A percentile compares a stretch with the other conserved stretches of the same genome.
Evolutionary conservation across 2,797 vertebrate species (phyloP).

Genomic region (Eremophila alpestris): DNA sequence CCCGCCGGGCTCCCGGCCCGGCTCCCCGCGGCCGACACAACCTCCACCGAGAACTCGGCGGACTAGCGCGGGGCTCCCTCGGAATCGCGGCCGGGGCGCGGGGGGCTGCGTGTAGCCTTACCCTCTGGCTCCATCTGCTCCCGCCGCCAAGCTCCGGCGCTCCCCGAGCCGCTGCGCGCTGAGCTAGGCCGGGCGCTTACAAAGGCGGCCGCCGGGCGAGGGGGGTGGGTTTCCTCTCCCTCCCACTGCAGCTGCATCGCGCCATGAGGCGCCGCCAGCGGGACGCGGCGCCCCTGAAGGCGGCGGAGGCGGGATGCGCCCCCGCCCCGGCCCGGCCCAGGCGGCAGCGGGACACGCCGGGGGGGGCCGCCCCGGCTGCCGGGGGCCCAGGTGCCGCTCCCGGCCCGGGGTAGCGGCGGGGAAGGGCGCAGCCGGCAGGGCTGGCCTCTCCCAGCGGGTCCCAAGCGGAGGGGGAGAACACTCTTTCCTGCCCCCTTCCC

Average conservation of each 20-base stretch:
- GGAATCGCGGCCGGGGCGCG: not conserved
- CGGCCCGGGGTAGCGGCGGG: too few relatives aligned
- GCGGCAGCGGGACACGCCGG: not conserved
- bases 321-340: not conserved
- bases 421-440: not conserved
- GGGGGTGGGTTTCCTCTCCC: constrained; percentile 39
- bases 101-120: not conserved
- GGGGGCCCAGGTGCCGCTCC: not conserved
- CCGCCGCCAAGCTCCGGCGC: not conserved
- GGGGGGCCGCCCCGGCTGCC: not conserved
- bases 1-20: not conserved
- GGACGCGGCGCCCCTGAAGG: constrained; percentile 14
- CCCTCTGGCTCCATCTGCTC: constrained; percentile 51
- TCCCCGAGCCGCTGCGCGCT: not conserved
- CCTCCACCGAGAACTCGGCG: not conserved
- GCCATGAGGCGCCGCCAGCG: constrained; percentile 18
- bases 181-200: not conserved
- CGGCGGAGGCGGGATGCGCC: not conserved
- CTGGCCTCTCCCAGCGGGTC: not conserved
- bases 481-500: not conserved
- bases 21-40: not conserved
- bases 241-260: constrained; percentile 44
- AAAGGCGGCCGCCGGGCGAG: not conserved
- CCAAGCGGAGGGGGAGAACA: not conserved
- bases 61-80: not conserved